These are phyloP conservation scores for Eira barbara DNA, from an alignment of 2,113 vertebrate species.

Conservation along the genomic window DNA sequence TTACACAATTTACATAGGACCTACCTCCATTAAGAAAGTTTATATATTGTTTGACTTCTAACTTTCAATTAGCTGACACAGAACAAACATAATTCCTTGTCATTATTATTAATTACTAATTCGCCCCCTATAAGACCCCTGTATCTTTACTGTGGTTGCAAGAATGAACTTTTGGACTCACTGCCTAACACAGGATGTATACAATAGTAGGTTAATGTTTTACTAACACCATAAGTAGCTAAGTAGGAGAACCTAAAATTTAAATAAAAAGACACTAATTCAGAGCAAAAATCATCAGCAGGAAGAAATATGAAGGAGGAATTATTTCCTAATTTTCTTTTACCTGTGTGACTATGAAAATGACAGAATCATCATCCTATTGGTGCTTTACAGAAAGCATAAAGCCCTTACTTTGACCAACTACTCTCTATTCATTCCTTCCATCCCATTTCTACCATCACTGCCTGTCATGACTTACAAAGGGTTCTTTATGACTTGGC, in stretches of 20 bases:
- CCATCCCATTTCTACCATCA: not conserved
- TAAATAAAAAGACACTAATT: not conserved
- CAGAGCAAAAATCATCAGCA: not conserved
- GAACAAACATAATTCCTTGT: not conserved
- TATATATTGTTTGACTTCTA: not conserved
- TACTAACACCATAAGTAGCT: not conserved
- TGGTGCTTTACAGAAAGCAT: not conserved
- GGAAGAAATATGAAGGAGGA: not conserved
- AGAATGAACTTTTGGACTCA: not conserved
- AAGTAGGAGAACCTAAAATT: not conserved
- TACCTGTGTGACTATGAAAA: not conserved
- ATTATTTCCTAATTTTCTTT: not conserved
- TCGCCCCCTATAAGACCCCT: not conserved
- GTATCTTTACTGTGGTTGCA: not conserved
- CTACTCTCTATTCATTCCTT: not conserved
- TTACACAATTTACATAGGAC: not conserved
- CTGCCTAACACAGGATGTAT: not conserved
- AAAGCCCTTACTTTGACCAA: not conserved
- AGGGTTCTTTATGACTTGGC: not conserved
- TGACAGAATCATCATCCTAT: not conserved
- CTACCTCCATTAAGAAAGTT: not conserved
- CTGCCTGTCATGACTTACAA: not conserved
- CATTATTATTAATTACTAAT: not conserved
- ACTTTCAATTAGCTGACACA: not conserved
- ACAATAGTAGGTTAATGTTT: slow-evolving; percentile 7